These are phyloP conservation scores for Geococcyx californianus DNA, from an alignment of 2,113 vertebrate genomes.

Conservation along the genomic window DNA sequence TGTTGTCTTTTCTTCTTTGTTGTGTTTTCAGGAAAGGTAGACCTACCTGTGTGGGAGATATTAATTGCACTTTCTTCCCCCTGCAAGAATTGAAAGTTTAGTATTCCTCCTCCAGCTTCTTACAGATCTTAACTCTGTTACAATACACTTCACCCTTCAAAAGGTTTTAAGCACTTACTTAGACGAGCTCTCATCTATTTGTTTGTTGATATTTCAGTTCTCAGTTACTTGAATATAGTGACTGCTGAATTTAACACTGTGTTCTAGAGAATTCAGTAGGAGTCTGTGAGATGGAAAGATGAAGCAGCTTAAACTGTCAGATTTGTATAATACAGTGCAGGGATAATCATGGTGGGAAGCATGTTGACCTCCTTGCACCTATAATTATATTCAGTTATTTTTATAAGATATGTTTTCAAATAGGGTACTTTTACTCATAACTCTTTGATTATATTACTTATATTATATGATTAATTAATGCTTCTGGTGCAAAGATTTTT, in stretches of 20 bases:
- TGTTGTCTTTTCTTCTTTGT: rapidly evolving
- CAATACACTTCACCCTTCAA: background rate
- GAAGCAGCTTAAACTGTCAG: background rate
- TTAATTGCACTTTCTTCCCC: background rate
- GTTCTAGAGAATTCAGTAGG: background rate
- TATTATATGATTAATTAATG: background rate
- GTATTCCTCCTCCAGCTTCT: background rate
- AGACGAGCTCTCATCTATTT: background rate
- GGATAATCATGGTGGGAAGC: background rate
- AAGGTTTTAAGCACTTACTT: background rate
- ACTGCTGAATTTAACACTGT: background rate
- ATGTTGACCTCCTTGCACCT: background rate
- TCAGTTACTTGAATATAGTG: background rate
- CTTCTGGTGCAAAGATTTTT: background rate
- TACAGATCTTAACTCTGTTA: background rate
- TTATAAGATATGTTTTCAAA: background rate
- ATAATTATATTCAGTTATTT: background rate
- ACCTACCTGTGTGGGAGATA: background rate
- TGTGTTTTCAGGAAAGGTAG: background rate
- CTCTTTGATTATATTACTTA: background rate
- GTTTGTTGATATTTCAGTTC: background rate
- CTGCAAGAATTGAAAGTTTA: background rate
- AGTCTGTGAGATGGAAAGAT: background rate
- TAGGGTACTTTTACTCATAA: background rate
- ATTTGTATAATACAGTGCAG: background rate